These are phyloP conservation scores for Lepidonotus clava DNA, from an alignment of 2,888 invertebrate species.

Conservation along the genomic window DNA sequence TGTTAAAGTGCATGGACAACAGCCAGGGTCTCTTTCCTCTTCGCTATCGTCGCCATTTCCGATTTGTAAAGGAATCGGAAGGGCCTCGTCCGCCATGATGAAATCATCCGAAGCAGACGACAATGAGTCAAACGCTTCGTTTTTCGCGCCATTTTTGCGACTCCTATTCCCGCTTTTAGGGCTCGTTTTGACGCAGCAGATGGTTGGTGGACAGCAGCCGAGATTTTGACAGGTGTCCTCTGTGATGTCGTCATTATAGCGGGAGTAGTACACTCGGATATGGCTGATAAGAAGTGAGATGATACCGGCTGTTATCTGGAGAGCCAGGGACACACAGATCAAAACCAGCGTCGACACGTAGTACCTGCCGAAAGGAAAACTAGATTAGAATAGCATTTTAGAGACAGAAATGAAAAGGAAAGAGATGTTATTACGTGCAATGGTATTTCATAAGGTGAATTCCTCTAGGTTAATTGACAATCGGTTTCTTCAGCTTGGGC, in stretches of 20 bases:
- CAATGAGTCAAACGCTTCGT: no score
- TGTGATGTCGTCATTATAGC: not conserved
- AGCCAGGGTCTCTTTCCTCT: not conserved
- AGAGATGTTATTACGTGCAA: no score
- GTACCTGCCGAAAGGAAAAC: conserved; percentile 10
- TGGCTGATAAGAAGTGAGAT: not conserved
- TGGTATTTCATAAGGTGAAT: no score
- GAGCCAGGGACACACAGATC: conserved; percentile 11
- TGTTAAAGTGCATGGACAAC: conserved; percentile 13
- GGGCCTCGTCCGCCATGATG: not conserved
- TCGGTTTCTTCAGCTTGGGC: no score
- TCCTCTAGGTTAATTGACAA: no score
- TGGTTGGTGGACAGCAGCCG: not conserved
- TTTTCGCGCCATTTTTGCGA: no score
- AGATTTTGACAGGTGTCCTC: conserved; percentile 36
- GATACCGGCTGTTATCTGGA: conserved; percentile 10
- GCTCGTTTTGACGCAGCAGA: not conserved
- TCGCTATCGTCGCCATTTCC: not conserved
- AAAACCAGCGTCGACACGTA: not conserved
- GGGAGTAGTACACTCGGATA: not conserved
- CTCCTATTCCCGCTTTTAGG: no score
- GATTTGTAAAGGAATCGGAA: not conserved
- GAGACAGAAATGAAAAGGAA: no score
- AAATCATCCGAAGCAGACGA: not conserved
- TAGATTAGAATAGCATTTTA: no score